Evolutionary conservation across 2,888 invertebrate species (phyloP).

Genomic region (Pseudococcus viburni): DNA sequence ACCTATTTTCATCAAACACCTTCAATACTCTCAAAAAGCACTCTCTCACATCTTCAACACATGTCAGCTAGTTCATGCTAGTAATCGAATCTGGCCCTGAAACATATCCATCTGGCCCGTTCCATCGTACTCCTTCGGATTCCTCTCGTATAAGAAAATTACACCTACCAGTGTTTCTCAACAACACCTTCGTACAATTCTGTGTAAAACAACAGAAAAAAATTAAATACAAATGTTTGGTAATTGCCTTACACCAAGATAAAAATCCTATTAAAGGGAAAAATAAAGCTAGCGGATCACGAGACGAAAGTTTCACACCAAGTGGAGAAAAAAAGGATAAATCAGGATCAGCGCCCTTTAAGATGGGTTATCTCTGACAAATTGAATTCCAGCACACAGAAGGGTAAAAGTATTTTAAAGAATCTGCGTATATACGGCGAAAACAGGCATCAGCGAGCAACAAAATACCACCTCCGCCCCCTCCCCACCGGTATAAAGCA

Average conservation of each 20-base stretch:
- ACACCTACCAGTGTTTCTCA: neutral
- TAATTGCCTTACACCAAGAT: conserved; percentile 61
- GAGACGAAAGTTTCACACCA: conserved; percentile 30
- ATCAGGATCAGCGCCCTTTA: conserved; percentile 63
- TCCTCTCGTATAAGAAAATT: too few relatives aligned
- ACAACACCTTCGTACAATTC: neutral
- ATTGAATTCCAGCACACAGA: conserved; percentile 56
- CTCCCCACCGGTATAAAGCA: neutral
- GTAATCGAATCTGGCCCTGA: too few relatives aligned
- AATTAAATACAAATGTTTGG: neutral
- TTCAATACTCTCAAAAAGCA: too few relatives aligned
- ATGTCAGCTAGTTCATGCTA: too few relatives aligned
- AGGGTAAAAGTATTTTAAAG: conserved; percentile 63
- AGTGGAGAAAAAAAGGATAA: conserved; percentile 59
- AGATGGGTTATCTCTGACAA: conserved; percentile 64
- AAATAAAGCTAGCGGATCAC: conserved; percentile 57
- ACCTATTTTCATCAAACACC: too few relatives aligned
- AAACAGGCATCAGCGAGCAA: neutral
- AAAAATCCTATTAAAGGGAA: conserved; percentile 54
- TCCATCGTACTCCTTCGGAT: too few relatives aligned
- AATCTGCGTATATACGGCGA: conserved; percentile 26
- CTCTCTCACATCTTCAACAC: too few relatives aligned
- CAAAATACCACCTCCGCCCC: conserved; percentile 12
- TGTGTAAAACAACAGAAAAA: neutral
- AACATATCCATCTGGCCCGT: too few relatives aligned